A percentile compares a stretch with the other conserved stretches of the same genome.
Conservation (phyloP, 2,888 invertebrate genomes). For the Dolichomitus sp. region DNA sequence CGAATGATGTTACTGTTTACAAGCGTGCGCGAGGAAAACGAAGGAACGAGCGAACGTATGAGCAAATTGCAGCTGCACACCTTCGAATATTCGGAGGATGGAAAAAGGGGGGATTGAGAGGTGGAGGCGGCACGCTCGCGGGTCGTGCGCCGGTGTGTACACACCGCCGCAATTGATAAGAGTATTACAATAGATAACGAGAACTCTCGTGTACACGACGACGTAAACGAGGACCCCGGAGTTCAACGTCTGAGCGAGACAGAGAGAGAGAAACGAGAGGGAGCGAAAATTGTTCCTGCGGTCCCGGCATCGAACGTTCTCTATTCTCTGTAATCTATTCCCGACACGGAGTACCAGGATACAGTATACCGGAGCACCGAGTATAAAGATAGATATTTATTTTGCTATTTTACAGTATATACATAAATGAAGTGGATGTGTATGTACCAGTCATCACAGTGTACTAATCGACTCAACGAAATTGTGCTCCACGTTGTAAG, state of each 20-base stretch:
- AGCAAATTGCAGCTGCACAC: constrained; percentile 40
- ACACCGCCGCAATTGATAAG: constrained; percentile 48
- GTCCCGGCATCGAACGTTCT: constrained; percentile 3
- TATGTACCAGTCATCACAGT: neutral
- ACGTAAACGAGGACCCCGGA: neutral
- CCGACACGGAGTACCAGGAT: constrained; percentile 17
- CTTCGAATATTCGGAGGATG: constrained; percentile 37
- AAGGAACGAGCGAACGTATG: neutral
- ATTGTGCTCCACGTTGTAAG: neutral
- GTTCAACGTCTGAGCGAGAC: constrained; percentile 9
- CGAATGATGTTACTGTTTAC: constrained; percentile 14
- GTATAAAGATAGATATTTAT: neutral
- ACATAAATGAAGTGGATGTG: neutral
- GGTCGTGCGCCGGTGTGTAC: constrained; percentile 25
- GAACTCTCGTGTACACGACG: constrained; percentile 22
- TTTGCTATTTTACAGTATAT: neutral
- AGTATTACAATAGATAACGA: constrained; percentile 53
- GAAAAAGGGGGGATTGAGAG: constrained; percentile 13
- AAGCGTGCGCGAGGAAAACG: constrained; percentile 1
- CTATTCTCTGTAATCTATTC: constrained; percentile 35
- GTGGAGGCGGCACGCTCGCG: constrained; percentile 27
- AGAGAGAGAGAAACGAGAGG: neutral
- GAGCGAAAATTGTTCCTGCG: constrained; percentile 16
- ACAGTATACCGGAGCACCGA: neutral
- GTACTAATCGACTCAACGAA: constrained; percentile 2